Evolutionary conservation across 2,797 vertebrate species (phyloP), one percentile per base, ranked within the genome.

Genomic region (Buphagus erythrorhynchus): DNA sequence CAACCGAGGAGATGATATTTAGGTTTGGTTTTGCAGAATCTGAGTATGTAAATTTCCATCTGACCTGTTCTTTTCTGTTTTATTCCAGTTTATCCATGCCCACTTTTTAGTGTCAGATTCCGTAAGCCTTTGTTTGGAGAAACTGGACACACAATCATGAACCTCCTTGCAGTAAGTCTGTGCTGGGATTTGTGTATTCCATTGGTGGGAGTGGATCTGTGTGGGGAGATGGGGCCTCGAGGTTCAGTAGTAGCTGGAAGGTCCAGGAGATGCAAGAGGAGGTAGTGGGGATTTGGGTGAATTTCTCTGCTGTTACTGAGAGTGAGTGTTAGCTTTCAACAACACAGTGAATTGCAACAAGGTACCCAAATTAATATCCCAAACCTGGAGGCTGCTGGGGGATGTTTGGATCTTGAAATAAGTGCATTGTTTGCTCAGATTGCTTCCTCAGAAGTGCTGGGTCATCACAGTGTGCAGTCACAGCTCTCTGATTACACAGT

Each of bases 71-170:
- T 91, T 93, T 94, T 93, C 59, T 48, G 3, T 73, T 98, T 61
- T 91, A 35, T 88, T 95, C n/a, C 97, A 99, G 99, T 99, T 97
- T 99, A 99, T 95, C 99, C 99, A 0, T 99, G 99, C 89, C 99
- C 99, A 1, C 98, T 99, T 94, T 99, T 99, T 97, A 99, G 99
- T 42, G 99, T 99, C 90, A 98, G 99, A 95, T 99, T 99, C 97
- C 98, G 99, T 91, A 99, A 99, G 87, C 99, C 99, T 13, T 98
- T 99, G 57, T 99, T 99, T 75, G 99, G 99, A 97, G 99, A 99
- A 97, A 99, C 99, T 1, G 99, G 99, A 62, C 99, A 99, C 98
- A 99, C 99, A 4, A 99, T 99, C 96, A 99, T 99, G 99, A 99
- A 99, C 97, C 99, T 99, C 85, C 98, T 99, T 42, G 99, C 99